Conservation (phyloP, 2,888 invertebrate species). For the Dendrolimus houi region DNA sequence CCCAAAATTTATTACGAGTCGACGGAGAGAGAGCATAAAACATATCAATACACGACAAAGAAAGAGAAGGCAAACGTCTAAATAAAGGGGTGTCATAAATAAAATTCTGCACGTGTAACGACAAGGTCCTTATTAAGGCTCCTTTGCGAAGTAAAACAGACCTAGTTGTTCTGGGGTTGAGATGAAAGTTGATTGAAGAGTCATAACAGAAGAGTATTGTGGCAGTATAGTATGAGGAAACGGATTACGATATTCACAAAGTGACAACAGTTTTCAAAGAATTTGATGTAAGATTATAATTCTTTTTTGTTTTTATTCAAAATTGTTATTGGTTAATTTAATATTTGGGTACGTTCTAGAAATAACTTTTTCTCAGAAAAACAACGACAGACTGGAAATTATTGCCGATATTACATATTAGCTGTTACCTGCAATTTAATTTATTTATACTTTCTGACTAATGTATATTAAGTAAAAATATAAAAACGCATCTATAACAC, state of each 20-base stretch:
- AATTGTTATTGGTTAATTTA: slow-evolving; percentile 14
- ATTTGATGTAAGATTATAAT: slow-evolving; percentile 47
- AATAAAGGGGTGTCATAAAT: slow-evolving; percentile 66
- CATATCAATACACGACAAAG: slow-evolving; percentile 18
- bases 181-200: slow-evolving; percentile 20
- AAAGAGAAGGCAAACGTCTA: slow-evolving; percentile 43
- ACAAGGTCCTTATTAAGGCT: slow-evolving; percentile 36
- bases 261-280: slow-evolving; percentile 50
- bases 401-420: too few species aligned
- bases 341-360: neutral
- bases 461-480: too few species aligned
- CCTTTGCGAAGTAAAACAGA: slow-evolving; percentile 14
- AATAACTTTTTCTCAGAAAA: too few species aligned
- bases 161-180: slow-evolving; percentile 14
- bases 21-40: slow-evolving; percentile 33
- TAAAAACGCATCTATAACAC: too few species aligned
- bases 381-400: too few species aligned
- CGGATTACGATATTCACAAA: slow-evolving; percentile 37
- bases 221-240: slow-evolving; percentile 44
- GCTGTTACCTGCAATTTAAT: too few species aligned
- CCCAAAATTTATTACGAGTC: slow-evolving; percentile 53
- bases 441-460: too few species aligned
- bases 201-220: slow-evolving; percentile 37
- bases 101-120: slow-evolving; percentile 51
- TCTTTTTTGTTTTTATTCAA: slow-evolving; percentile 26